Evolutionary conservation across 2,888 invertebrate genomes (phyloP).

Genomic region (Lasioglossum malachurum): DNA sequence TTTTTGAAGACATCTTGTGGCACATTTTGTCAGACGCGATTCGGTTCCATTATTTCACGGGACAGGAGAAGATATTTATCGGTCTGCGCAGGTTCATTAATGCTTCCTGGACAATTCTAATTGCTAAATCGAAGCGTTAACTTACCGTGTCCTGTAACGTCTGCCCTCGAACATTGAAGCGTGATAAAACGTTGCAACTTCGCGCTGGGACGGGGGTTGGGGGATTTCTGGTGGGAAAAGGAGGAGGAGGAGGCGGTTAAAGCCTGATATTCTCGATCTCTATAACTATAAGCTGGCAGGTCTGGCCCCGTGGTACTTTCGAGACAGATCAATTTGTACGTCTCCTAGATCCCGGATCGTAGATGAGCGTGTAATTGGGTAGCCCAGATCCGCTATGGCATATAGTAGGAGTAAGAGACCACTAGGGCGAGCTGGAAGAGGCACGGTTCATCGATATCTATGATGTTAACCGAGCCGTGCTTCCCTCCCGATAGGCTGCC

Average conservation of each 20-base stretch:
- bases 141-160: conserved; percentile 44
- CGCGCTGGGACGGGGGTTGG: fast-evolving
- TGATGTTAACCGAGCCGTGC: conserved; percentile 80
- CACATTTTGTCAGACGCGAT: too few species aligned
- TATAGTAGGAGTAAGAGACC: conserved; percentile 43
- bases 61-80: background rate
- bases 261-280: conserved; percentile 41
- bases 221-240: background rate
- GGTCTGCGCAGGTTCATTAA: background rate
- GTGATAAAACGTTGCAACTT: conserved; percentile 8
- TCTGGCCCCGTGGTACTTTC: conserved; percentile 67
- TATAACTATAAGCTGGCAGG: conserved; percentile 61
- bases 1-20: too few species aligned
- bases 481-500: conserved; percentile 77
- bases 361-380: conserved; percentile 82
- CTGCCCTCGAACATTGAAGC: conserved; percentile 34
- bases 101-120: conserved; percentile 32
- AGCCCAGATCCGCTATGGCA: conserved; percentile 75
- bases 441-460: conserved; percentile 79
- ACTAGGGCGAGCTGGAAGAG: conserved; percentile 46
- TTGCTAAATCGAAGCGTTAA: conserved; percentile 50
- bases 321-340: conserved; percentile 81
- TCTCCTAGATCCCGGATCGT: conserved; percentile 80
- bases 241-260: background rate
- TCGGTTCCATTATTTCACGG: conserved; percentile 6